Base-by-base conservation (phyloP, 2,797 vertebrate genomes). In the Galaxias olidus region DNA sequence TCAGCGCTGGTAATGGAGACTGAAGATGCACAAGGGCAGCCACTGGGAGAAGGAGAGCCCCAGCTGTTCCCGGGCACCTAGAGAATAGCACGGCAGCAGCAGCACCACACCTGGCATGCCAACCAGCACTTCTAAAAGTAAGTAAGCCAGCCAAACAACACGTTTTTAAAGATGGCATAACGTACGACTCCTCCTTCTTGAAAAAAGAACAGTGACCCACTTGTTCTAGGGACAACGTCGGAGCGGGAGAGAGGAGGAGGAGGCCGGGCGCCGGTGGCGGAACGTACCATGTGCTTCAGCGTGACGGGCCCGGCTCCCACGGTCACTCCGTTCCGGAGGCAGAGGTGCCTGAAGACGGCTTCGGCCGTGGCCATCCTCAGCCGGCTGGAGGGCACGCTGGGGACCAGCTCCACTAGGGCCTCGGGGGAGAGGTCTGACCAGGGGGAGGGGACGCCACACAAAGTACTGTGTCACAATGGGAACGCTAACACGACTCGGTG, bases 281-380 rank as follows among this genome's bases (percentile, higher is more conserved):
- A n/a, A 73, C 90, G 85, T 87, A 94, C 94, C 75, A 95, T 93
- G 86, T 92, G 94, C 57, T 85, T 79, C 59, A 95, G 91, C 59
- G 91, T 92, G 59, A 95, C 87, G 8, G 85, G 87, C 45, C 90
- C 90, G 9, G 63, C 47, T 57, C 84, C 77, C 72, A 87, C 1
- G 65, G 46, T 19, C 50, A 90, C 44, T 20, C 75, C 83, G 54
- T 72, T 90, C 59, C 84, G 80, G 42, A 78, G 79, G 80, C 90
- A 94, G 15, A 90, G 60, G 51, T 85, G 91, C 76, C 91, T 92
- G 84, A 91, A 94, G 65, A 94, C 51, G 68, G 91, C 91, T 65
- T 94, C 93, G 64, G 93, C 89, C 40, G 91, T 82, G 76, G 92
- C 90, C 91, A 95, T 91, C 69, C 93, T 91, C 77, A 95, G 90